Evolutionary conservation across 2,888 invertebrate genomes (phyloP).

Genomic region (Agrotis clavis): DNA sequence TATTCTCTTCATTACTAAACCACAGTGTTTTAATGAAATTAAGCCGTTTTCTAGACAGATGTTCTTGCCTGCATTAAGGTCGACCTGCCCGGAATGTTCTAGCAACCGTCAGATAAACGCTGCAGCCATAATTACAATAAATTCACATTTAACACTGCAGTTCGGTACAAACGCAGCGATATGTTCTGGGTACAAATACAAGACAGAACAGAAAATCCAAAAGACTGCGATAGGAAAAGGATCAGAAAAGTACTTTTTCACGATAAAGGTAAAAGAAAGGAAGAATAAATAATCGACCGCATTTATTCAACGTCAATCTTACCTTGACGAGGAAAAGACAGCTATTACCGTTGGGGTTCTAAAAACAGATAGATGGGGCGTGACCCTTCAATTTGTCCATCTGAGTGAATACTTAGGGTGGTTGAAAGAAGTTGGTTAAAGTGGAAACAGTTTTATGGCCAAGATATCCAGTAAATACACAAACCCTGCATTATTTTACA

Average conservation of each 20-base stretch:
- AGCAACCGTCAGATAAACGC: conserved; percentile 51
- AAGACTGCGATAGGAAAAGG: not conserved
- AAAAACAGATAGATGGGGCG: conserved; percentile 30
- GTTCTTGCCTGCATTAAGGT: conserved; percentile 45
- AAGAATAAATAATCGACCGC: conserved; percentile 34
- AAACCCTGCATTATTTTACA: not conserved
- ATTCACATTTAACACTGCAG: conserved; percentile 64
- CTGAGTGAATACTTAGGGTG: not conserved
- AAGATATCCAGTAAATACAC: no score
- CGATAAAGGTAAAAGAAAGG: not conserved
- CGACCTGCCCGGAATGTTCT: conserved; percentile 41
- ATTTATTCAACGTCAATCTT: conserved; percentile 38
- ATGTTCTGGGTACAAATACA: conserved; percentile 31
- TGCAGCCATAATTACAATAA: conserved; percentile 67
- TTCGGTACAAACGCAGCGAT: conserved; percentile 50
- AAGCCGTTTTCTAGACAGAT: conserved; percentile 46
- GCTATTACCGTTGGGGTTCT: conserved; percentile 20
- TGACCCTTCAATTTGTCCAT: conserved; percentile 16
- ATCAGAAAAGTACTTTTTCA: not conserved
- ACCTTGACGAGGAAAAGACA: conserved; percentile 17
- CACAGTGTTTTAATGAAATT: conserved; percentile 22
- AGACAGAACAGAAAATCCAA: conserved; percentile 42
- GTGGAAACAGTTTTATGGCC: not conserved
- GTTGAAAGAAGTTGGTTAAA: not conserved
- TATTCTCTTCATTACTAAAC: conserved; percentile 4